Conservation (phyloP, 2,797 vertebrate genomes). For the Telmatherina bonti region DNA sequence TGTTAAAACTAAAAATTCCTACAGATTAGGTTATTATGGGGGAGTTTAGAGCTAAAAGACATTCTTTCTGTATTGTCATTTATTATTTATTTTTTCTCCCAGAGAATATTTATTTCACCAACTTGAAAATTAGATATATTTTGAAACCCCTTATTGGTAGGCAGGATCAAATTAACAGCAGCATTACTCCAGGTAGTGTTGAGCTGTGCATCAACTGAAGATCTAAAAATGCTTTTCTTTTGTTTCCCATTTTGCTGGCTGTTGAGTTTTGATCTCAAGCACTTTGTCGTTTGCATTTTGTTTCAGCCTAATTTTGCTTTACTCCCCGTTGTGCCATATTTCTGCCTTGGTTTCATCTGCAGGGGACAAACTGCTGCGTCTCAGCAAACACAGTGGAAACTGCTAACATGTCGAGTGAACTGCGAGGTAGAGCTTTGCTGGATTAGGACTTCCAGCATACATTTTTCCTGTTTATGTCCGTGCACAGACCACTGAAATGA, state of each 20-base stretch:
- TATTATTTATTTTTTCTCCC: neutral
- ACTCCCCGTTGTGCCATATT: conserved; percentile 43
- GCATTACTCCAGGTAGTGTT: neutral
- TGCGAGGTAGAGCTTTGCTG: conserved; percentile 63
- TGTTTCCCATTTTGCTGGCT: conserved; percentile 25
- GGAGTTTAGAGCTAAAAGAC: neutral
- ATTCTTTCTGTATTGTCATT: neutral
- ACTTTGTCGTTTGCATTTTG: conserved; percentile 26
- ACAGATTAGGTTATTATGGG: neutral
- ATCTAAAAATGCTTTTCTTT: conserved; percentile 7
- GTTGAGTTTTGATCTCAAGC: conserved; percentile 32
- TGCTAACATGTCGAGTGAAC: conserved; percentile 52
- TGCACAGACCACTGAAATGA: conserved; percentile 30
- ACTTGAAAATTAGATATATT: neutral
- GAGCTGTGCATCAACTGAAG: conserved; percentile 8
- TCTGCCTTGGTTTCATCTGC: conserved; percentile 39
- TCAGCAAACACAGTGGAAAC: conserved; percentile 54
- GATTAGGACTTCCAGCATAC: conserved; percentile 63
- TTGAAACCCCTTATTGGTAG: neutral
- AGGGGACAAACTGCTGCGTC: conserved; percentile 58
- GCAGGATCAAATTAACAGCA: conserved; percentile 1
- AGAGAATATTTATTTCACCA: neutral
- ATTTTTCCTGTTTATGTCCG: conserved; percentile 47
- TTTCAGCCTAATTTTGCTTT: conserved; percentile 50
- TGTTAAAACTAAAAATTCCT: neutral